Conservation (phyloP, 2,888 invertebrate species). For the Drosophila ezoana region DNA sequence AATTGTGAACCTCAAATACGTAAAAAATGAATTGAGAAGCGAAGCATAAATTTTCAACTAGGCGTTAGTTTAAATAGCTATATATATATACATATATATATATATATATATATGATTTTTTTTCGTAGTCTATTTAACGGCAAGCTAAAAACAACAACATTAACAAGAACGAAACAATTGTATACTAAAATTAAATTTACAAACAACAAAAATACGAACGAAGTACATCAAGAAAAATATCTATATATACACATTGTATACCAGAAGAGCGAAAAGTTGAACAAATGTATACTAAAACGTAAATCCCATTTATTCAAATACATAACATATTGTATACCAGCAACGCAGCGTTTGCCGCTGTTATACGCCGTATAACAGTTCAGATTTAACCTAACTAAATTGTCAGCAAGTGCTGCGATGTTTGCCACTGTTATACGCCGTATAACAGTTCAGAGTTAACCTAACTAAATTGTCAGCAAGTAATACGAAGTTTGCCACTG, state of each 20-base stretch:
- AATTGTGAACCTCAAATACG: conserved; percentile 66
- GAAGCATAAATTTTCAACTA: conserved; percentile 50
- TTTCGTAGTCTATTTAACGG: conserved; percentile 62
- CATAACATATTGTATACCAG: conserved; percentile 53
- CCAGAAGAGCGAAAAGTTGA: conserved; percentile 38
- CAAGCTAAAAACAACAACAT: conserved; percentile 31
- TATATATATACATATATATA: conserved; percentile 47
- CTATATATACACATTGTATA: conserved; percentile 50
- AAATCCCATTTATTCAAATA: conserved; percentile 50
- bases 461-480: conserved; percentile 49
- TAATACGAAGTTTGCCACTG: conserved; percentile 39
- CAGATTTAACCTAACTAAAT: conserved; percentile 22
- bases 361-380: conserved; percentile 50
- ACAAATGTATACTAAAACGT: conserved; percentile 61
- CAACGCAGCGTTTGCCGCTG: conserved; percentile 32
- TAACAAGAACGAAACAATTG: conserved; percentile 59
- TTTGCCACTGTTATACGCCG: conserved; percentile 43
- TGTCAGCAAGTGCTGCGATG: conserved; percentile 59
- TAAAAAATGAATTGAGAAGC: conserved; percentile 31
- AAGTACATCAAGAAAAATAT: too few species aligned
- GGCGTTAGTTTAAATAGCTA: conserved; percentile 69
- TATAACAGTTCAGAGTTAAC: conserved; percentile 41
- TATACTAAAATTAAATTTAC: conserved; percentile 66
- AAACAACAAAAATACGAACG: conserved; percentile 45
- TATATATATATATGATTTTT: conserved; percentile 52